phyloP scores from a whole-genome alignment of 92 coral and sea anemone genomes.

The Palythoa grandis region DNA sequence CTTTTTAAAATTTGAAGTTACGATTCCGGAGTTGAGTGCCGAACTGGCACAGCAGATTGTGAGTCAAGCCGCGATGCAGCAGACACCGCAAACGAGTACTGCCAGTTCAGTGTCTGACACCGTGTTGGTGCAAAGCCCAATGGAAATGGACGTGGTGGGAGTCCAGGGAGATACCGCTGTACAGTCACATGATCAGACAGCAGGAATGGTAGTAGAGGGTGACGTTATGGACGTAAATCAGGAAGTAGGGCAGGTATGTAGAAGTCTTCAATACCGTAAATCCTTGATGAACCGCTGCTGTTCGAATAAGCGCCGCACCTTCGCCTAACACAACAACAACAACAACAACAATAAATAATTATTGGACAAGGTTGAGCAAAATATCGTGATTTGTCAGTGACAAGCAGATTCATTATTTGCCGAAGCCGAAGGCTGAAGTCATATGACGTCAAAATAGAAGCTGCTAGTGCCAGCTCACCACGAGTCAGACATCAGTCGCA shows the following conservation, averaged over 20 bases:
- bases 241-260: neutral
- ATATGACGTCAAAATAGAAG: too few species aligned
- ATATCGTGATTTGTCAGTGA: too few species aligned
- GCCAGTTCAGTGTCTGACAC: constrained; percentile 31
- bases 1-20: constrained; percentile 43
- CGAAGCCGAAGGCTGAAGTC: too few species aligned
- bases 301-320: too few species aligned
- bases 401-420: too few species aligned
- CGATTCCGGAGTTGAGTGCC: constrained; percentile 79
- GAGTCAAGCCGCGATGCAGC: constrained; percentile 72
- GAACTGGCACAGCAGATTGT: constrained; percentile 89
- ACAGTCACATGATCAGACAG: constrained; percentile 25
- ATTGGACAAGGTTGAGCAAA: too few species aligned
- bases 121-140: constrained; percentile 46
- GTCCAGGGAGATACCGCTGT: constrained; percentile 14
- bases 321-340: too few species aligned
- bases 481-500: too few species aligned
- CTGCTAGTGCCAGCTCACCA: too few species aligned
- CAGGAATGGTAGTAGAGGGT: constrained; percentile 21
- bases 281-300: too few species aligned
- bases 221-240: constrained; percentile 28
- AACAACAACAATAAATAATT: too few species aligned
- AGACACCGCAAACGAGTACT: constrained; percentile 23
- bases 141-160: constrained; percentile 50
- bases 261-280: too few species aligned